phyloP scores from a whole-genome alignment of 1,140 invertebrate genomes.

The Eurosta solidaginis region DNA sequence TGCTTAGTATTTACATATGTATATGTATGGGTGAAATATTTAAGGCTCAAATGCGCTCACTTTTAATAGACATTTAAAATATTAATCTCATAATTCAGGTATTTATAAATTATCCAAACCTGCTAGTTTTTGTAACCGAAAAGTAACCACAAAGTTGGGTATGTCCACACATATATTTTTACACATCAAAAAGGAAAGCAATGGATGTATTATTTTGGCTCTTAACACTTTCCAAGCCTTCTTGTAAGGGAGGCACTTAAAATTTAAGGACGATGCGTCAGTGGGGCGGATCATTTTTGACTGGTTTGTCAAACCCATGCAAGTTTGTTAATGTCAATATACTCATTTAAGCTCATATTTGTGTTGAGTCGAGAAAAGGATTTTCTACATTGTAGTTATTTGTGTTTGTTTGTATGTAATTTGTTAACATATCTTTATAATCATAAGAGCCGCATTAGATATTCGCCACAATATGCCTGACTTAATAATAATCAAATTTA shows the following conservation, averaged over 20 bases:
- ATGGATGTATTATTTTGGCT: background rate
- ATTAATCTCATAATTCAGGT: constrained; percentile 25
- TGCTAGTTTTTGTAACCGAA: background rate
- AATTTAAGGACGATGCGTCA: background rate
- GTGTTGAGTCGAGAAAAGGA: too few species aligned
- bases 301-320: background rate
- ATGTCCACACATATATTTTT: background rate
- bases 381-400: too few species aligned
- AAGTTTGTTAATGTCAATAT: background rate
- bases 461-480: constrained; percentile 58
- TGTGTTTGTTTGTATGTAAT: constrained; percentile 11
- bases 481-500: constrained; percentile 61
- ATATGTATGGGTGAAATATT: background rate
- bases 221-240: background rate
- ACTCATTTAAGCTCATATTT: background rate
- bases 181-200: background rate
- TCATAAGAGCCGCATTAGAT: constrained; percentile 45
- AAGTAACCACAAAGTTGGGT: background rate
- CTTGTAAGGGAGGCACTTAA: background rate
- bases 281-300: background rate
- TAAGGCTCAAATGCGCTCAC: background rate
- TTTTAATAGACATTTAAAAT: constrained; percentile 24
- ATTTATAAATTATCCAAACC: constrained; percentile 16
- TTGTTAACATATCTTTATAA: background rate
- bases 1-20: too few species aligned